phyloP scores from a whole-genome alignment of 37 sponge, comb jelly and placozoan species.

The Spongilla lacustris region DNA sequence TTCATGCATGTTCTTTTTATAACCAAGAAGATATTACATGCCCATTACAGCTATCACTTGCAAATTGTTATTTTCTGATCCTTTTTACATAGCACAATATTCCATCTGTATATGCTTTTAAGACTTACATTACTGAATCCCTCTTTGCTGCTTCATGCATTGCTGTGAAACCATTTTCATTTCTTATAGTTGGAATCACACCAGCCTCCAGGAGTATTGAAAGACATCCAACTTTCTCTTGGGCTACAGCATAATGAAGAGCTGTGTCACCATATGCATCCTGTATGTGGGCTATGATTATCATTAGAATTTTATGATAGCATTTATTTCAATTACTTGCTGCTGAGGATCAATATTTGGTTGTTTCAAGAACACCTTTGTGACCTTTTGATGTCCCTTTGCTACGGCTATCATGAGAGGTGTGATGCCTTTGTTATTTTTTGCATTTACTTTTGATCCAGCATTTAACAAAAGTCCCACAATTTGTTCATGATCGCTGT shows the following conservation, averaged over 20 bases:
- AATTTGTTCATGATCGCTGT: neutral
- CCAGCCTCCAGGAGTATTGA: slow-evolving; percentile 1
- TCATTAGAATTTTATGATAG: neutral
- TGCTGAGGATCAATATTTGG: neutral
- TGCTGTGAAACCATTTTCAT: slow-evolving; percentile 25
- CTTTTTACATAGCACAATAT: no score
- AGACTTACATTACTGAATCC: slow-evolving; percentile 17
- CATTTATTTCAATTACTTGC: neutral
- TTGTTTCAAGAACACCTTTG: neutral
- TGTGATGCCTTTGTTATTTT: neutral
- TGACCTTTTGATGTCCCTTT: neutral
- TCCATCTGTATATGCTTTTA: no score
- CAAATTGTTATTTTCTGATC: no score
- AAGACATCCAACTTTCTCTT: neutral
- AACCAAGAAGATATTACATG: no score
- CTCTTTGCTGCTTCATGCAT: slow-evolving; percentile 48
- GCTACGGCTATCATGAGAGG: slow-evolving; percentile 14
- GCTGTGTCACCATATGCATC: slow-evolving; percentile 23
- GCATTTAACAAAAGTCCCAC: neutral
- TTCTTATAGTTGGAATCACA: slow-evolving; percentile 11
- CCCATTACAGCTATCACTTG: no score
- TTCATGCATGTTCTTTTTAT: no score
- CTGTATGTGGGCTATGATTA: neutral
- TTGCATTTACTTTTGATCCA: neutral
- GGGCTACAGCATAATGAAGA: slow-evolving; percentile 10